phyloP scores from a whole-genome alignment of 1,140 invertebrate genomes.

The Philopotamus ludificatus region DNA sequence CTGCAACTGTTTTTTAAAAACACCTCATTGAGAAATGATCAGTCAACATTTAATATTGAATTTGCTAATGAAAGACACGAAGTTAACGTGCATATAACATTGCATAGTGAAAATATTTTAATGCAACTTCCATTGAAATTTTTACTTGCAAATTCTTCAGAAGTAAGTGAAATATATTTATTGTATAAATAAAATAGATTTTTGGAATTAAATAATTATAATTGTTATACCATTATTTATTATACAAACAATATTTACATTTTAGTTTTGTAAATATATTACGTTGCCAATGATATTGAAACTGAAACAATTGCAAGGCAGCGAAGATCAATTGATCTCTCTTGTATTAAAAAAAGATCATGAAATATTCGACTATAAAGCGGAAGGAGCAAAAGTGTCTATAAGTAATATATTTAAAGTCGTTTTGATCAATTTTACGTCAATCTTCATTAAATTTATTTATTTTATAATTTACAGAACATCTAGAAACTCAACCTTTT shows the following conservation, averaged over 20 bases:
- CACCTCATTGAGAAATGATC: constrained; percentile 9
- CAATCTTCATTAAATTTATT: constrained; percentile 1
- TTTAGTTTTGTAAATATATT: constrained; percentile 35
- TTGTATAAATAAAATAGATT: constrained; percentile 1
- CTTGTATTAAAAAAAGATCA: constrained; percentile 35
- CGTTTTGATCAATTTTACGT: constrained; percentile 3
- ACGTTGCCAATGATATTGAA: constrained; percentile 29
- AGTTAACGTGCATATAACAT: constrained; percentile 23
- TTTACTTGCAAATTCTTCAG: constrained; percentile 1
- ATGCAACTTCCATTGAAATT: constrained; percentile 28
- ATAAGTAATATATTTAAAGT: constrained; percentile 27
- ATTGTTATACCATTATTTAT: not conserved
- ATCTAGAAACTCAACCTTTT: constrained; percentile 30
- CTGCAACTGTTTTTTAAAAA: constrained; percentile 23
- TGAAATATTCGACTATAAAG: constrained; percentile 40
- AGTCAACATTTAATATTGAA: constrained; percentile 9
- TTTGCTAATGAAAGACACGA: not conserved
- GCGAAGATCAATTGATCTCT: constrained; percentile 22
- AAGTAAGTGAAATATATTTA: constrained; percentile 20
- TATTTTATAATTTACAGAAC: constrained; percentile 29
- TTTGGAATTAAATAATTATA: not conserved
- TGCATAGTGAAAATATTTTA: constrained; percentile 17
- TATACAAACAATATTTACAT: not conserved
- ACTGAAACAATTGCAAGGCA: constrained; percentile 25
- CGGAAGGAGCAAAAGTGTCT: constrained; percentile 29